phyloP scores from a whole-genome alignment of 2,113 vertebrate genomes.

The Coracopsis vasa region DNA sequence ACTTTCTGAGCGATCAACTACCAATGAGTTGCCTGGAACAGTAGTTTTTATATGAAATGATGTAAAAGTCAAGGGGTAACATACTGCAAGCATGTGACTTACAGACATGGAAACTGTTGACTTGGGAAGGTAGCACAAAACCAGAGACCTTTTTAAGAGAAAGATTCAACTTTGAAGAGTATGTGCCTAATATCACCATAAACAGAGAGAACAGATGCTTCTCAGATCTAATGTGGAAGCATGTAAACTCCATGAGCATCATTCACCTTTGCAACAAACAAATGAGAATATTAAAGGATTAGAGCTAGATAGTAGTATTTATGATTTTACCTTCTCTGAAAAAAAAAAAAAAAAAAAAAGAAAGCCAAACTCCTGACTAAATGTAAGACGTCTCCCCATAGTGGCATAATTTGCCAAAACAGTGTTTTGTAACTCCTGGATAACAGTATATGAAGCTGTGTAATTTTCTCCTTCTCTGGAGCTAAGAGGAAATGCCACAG shows the following conservation, averaged over 20 bases:
- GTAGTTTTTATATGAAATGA: not conserved
- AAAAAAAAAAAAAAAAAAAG: not conserved
- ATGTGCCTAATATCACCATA: not conserved
- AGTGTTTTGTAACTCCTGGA: not conserved
- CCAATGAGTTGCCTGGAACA: not conserved
- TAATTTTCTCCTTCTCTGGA: not conserved
- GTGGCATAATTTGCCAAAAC: not conserved
- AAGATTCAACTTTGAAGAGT: not conserved
- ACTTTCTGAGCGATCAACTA: not conserved
- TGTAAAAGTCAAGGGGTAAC: not conserved
- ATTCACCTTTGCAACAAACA: not conserved
- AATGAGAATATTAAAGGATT: not conserved
- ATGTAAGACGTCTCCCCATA: not conserved
- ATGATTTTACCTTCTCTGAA: not conserved
- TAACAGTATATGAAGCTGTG: not conserved
- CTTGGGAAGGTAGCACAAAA: not conserved
- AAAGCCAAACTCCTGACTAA: not conserved
- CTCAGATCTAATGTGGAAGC: not conserved
- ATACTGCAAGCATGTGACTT: not conserved
- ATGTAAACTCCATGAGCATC: not conserved
- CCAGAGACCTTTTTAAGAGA: not conserved
- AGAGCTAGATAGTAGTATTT: not conserved
- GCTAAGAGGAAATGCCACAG: not conserved
- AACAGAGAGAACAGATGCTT: not conserved
- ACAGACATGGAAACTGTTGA: not conserved